Evolutionary conservation across 1,140 invertebrate genomes (phyloP).

Genomic region (Lasioglossum baleicum): DNA sequence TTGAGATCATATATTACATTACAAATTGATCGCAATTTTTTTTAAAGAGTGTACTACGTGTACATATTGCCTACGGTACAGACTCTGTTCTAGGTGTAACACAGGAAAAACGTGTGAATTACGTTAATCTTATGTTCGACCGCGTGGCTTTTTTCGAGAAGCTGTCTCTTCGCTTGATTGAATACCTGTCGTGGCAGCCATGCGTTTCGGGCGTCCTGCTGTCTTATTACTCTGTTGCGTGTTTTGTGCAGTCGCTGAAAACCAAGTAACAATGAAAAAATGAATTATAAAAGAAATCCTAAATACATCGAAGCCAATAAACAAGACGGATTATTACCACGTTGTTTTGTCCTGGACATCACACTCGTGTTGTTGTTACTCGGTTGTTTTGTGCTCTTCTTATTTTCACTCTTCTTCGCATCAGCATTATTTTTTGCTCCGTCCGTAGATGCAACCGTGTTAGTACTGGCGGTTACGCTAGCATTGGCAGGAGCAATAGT

Average conservation of each 20-base stretch:
- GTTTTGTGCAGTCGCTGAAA: slow-evolving; percentile 58
- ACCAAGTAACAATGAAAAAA: slow-evolving; percentile 24
- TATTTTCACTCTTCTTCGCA: slow-evolving; percentile 57
- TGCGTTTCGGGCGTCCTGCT: slow-evolving; percentile 71
- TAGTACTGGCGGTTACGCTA: slow-evolving; percentile 38
- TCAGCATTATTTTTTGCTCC: slow-evolving; percentile 57
- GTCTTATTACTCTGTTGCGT: slow-evolving; percentile 61
- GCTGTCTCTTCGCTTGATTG: slow-evolving; percentile 63
- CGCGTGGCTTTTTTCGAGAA: slow-evolving; percentile 73
- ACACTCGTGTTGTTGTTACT: slow-evolving; percentile 59
- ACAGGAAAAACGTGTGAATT: slow-evolving; percentile 55
- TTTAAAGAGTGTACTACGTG: slow-evolving; percentile 63
- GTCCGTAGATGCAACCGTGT: slow-evolving; percentile 14
- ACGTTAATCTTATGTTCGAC: slow-evolving; percentile 71
- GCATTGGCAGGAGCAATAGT: slow-evolving; percentile 29
- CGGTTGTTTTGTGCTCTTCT: slow-evolving; percentile 58
- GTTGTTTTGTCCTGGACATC: slow-evolving; percentile 61
- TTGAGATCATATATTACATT: slow-evolving; percentile 66
- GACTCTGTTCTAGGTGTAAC: slow-evolving; percentile 66
- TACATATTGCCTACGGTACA: slow-evolving; percentile 74
- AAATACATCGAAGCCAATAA: neutral
- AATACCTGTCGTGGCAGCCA: slow-evolving; percentile 55
- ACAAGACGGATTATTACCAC: slow-evolving; percentile 52
- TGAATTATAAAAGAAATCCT: neutral
- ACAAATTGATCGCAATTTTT: slow-evolving; percentile 63